Evolutionary conservation across 2,888 invertebrate species (phyloP), one percentile per base, ranked within the genome.

Genomic region (Aphodius sticticus): DNA sequence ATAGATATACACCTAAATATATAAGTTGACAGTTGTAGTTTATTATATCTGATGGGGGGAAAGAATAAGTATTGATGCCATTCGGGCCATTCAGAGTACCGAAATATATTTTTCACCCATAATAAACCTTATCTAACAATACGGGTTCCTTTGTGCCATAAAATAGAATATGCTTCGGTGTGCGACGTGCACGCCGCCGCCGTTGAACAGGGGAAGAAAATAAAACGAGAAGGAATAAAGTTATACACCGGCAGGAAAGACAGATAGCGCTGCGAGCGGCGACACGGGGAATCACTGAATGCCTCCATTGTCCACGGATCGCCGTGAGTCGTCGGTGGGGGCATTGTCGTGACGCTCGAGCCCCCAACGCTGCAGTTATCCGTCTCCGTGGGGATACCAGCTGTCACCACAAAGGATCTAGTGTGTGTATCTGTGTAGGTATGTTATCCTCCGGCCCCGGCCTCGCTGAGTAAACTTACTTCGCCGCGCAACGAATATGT

Each of bases 341-440:
- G 77, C 80, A 82, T 78, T 79, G 79, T 81, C 81, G 81, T 81
- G 82, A 80, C 81, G 76, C n/a, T 15, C 77, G 80, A 79, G 76
- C 78, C 76, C 78, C 80, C 77, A 81, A 81, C 81, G 78, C 77
- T 80, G 81, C 77, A 77, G 82, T 81, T 82, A 82, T 83, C 72
- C 77, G 82, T 81, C 82, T 82, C 82, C 79, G 81, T 82, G 80
- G 82, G 53, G 82, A 83, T 82, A 80, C 81, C 84, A 84, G 84
- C 84, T 84, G 84, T 83, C 82, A 82, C 82, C 82, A 82, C 83
- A 84, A 83, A 82, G 82, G 80, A 82, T 83, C 82, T 82, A 81
- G 78, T 78, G 71, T 78, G 78, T 81, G 77, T 80, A 77, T 77
- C 77, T 5, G 76, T 37, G 78, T 80, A 74, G 70, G 77, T 80